Percentiles rank a stretch among this genome's conserved stretches.
phyloP scores from a whole-genome alignment of 2,888 invertebrate genomes.

The Idaea straminata region DNA sequence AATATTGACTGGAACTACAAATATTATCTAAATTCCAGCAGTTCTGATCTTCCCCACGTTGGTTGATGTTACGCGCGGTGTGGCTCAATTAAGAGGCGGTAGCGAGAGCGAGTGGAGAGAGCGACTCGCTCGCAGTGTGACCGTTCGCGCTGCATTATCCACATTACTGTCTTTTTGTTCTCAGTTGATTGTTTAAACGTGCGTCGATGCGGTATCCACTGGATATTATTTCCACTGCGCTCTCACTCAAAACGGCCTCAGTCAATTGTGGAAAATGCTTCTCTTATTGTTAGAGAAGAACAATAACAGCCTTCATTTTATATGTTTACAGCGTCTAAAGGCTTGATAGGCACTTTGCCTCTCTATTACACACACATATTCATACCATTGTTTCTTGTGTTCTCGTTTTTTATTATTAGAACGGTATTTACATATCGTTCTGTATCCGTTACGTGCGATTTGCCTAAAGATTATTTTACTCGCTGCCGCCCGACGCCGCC shows the following conservation, averaged over 20 bases:
- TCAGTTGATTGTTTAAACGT: constrained; percentile 78
- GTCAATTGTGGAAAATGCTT: constrained; percentile 77
- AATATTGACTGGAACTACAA: too few species aligned
- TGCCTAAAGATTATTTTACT: constrained; percentile 1
- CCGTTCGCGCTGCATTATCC: constrained; percentile 62
- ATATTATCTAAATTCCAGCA: too few species aligned
- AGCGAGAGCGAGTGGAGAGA: background rate
- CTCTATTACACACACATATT: constrained; percentile 61
- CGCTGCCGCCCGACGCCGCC: background rate
- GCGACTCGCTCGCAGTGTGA: constrained; percentile 21
- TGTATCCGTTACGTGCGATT: constrained; percentile 23
- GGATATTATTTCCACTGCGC: constrained; percentile 70
- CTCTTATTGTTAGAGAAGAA: constrained; percentile 76
- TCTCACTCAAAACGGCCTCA: constrained; percentile 75
- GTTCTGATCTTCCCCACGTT: too few species aligned
- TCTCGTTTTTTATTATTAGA: constrained; percentile 41
- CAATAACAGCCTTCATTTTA: constrained; percentile 76
- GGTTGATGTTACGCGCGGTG: background rate
- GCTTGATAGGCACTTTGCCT: constrained; percentile 69
- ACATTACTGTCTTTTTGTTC: constrained; percentile 78
- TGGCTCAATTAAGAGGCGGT: background rate
- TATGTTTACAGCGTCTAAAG: constrained; percentile 76
- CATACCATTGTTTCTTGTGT: constrained; percentile 51
- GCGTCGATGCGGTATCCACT: constrained; percentile 76
- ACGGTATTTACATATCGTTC: constrained; percentile 37